These are phyloP conservation scores for Drosophila malerkotliana DNA, from an alignment of 1,140 invertebrate species.

Conservation along the genomic window DNA sequence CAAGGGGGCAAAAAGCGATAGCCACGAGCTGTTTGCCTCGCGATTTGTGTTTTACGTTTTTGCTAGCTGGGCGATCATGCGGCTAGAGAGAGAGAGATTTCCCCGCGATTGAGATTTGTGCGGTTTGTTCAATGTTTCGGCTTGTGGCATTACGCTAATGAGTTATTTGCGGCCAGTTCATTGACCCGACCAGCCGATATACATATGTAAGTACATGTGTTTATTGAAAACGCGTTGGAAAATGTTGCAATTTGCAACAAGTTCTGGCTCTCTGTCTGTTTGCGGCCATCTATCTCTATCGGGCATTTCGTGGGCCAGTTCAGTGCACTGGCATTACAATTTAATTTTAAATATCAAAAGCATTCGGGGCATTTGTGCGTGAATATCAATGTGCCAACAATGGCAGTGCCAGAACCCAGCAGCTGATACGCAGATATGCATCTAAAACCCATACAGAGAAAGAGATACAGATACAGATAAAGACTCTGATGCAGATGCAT, in stretches of 20 bases:
- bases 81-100: conserved; percentile 33
- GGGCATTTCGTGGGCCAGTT: conserved; percentile 24
- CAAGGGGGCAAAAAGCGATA: conserved; percentile 5
- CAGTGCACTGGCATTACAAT: conserved; percentile 42
- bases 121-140: conserved; percentile 17
- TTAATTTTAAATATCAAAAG: conserved; percentile 58
- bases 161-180: conserved; percentile 41
- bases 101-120: conserved; percentile 17
- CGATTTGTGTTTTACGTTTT: conserved; percentile 26
- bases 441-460: conserved; percentile 14
- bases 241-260: conserved; percentile 29
- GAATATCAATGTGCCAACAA: conserved; percentile 58
- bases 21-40: conserved; percentile 47
- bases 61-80: conserved; percentile 29
- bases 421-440: conserved; percentile 49
- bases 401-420: conserved; percentile 46
- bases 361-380: conserved; percentile 70
- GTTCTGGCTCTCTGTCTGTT: conserved; percentile 14
- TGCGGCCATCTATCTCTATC: not conserved
- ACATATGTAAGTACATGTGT: not conserved
- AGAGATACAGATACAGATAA: conserved; percentile 4
- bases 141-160: conserved; percentile 44
- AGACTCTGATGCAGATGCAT: conserved; percentile 6
- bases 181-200: conserved; percentile 17
- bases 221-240: conserved; percentile 34